Evolutionary conservation across 2,797 vertebrate genomes (phyloP).

Genomic region (Cynopterus sphinx): DNA sequence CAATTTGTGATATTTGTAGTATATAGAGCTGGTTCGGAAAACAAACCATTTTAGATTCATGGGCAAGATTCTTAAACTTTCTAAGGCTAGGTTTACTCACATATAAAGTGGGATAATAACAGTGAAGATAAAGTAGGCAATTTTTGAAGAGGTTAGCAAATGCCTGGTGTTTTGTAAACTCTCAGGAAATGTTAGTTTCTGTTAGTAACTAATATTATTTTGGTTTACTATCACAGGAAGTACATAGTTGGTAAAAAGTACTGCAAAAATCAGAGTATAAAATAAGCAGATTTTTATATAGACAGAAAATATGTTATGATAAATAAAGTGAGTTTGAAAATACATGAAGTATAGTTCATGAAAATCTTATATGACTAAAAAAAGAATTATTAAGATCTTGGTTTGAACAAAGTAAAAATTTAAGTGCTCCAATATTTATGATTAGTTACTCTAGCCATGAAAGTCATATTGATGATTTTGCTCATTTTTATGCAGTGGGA

Average conservation of each 20-base stretch:
- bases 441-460: conserved; percentile 28
- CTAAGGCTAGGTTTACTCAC: not conserved
- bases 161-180: not conserved
- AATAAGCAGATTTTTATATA: not conserved
- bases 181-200: not conserved
- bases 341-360: not conserved
- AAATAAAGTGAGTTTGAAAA: not conserved
- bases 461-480: conserved; percentile 27
- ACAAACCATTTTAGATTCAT: not conserved
- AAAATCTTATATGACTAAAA: not conserved
- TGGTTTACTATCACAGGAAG: not conserved
- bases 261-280: not conserved
- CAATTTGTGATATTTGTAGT: not conserved
- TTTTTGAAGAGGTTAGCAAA: conserved; percentile 38
- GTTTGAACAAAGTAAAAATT: conserved; percentile 34
- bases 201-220: conserved; percentile 12
- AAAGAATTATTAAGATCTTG: not conserved
- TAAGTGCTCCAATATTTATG: not conserved
- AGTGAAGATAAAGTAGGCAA: not conserved
- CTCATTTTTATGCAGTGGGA: conserved; percentile 13
- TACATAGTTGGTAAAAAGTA: not conserved
- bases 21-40: not conserved
- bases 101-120: not conserved
- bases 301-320: conserved; percentile 10
- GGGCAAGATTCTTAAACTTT: not conserved